These are phyloP conservation scores for Nannospalax galili DNA, from an alignment of 2,113 vertebrate genomes.

Conservation along the genomic window DNA sequence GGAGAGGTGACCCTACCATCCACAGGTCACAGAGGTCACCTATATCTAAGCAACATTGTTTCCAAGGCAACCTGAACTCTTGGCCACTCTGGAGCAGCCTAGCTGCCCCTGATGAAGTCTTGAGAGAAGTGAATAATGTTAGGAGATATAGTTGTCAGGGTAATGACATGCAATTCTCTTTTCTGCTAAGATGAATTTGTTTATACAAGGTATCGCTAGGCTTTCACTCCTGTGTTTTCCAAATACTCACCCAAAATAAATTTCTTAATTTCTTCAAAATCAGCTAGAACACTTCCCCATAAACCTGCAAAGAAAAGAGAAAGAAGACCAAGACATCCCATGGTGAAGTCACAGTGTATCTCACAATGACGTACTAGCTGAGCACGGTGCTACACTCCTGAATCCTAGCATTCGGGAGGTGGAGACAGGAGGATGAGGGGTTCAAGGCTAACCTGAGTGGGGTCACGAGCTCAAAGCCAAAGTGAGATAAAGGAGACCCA, in stretches of 20 bases:
- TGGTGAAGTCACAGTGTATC: background rate
- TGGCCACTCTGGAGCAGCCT: background rate
- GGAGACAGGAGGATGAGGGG: background rate
- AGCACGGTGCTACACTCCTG: background rate
- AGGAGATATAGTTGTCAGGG: background rate
- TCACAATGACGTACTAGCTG: background rate
- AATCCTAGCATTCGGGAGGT: background rate
- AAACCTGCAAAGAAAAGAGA: slow-evolving; percentile 1
- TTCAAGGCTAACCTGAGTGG: background rate
- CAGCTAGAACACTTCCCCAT: slow-evolving; percentile 53
- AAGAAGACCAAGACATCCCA: background rate
- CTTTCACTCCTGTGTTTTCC: background rate
- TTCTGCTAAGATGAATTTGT: background rate
- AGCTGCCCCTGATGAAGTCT: background rate
- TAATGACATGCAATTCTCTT: background rate
- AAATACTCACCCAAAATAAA: slow-evolving; percentile 36
- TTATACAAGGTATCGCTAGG: background rate
- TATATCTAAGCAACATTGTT: background rate
- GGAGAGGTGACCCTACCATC: background rate
- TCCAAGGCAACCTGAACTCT: background rate
- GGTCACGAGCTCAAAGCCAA: background rate
- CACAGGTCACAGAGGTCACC: background rate
- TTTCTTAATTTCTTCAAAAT: background rate
- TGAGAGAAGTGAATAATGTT: background rate
- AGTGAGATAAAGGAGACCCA: background rate